Base-by-base conservation (phyloP, 1,140 invertebrate species). In the Pogonomyrmex californicus region DNA sequence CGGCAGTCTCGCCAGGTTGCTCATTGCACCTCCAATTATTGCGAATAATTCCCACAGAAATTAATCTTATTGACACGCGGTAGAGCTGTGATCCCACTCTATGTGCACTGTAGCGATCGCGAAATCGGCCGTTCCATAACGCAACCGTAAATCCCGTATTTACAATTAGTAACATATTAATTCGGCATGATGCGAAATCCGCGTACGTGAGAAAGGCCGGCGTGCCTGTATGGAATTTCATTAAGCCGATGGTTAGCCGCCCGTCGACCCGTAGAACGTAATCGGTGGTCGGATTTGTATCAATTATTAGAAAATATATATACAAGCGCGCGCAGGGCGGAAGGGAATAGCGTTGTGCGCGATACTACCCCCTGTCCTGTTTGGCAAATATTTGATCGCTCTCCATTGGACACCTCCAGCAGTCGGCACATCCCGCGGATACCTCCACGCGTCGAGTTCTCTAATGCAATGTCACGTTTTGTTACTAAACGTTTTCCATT, bases 81-180 rank as follows among this genome's bases (percentile, higher is more conserved):
- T 83, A 71, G 77, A 66, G 78, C 65, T 77, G 85, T 73, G 88
- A 90, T 90, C 88, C 78, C 85, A 85, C 85, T 89, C 77, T 68
- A 17, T 68, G 86, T 87, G 88, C 75, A 88, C 44, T 87, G 63
- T 10, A 66, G 88, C 85, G 68, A 83, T 89, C 88, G 88, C 82
- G 88, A 90, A 90, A 89, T 88, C 65, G 62, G 33, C 78, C 76
- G 82, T 85, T 71, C 82, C 66, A 77, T 73, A 51, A 85, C 82
- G 81, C 86, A 87, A 68, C 82, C 81, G 77, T 90, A 91, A 83
- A 88, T 91, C 89, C 75, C 89, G 63, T 91, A 87, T 91, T 91
- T 91, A 91, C 89, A 91, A 91, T 91, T 91, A 91, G 89, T 88
- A 91, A 91, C 89, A 75, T 85, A 91, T 91, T 91, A 91, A 91